Evolutionary conservation across 1,140 invertebrate species (phyloP).

Genomic region (Apis cerana): DNA sequence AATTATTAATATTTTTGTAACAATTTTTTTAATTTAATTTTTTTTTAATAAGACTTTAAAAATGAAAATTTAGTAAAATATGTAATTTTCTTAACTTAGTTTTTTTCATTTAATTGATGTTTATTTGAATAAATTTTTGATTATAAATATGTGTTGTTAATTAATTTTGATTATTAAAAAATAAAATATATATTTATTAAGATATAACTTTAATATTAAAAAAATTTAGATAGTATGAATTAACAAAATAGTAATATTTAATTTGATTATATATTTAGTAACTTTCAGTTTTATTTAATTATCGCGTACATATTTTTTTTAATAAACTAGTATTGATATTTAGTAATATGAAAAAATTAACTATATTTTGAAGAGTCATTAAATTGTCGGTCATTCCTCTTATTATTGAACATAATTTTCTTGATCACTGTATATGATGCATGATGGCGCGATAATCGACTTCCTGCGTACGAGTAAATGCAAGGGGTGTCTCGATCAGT

Average conservation of each 20-base stretch:
- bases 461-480: constrained; percentile 39
- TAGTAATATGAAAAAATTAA: background rate
- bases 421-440: constrained; percentile 19
- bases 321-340: background rate
- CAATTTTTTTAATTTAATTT: too few species aligned
- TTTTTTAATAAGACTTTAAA: too few species aligned
- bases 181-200: background rate
- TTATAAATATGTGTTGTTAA: too few species aligned
- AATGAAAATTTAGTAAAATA: too few species aligned
- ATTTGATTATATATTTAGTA: too few species aligned
- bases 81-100: too few species aligned
- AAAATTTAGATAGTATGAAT: background rate
- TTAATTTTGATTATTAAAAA: background rate
- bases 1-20: too few species aligned
- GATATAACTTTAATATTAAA: background rate
- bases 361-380: constrained; percentile 19
- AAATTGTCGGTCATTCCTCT: constrained; percentile 17
- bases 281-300: background rate
- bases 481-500: constrained; percentile 33
- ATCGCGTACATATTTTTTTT: background rate
- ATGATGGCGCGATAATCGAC: constrained; percentile 47
- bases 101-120: background rate
- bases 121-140: background rate
- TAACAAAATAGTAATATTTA: background rate
- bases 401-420: constrained; percentile 42